A percentile compares a stretch with the other conserved stretches of the same genome.
Evolutionary conservation across 2,888 invertebrate species (phyloP).

Genomic region (Mystacides longicornis): DNA sequence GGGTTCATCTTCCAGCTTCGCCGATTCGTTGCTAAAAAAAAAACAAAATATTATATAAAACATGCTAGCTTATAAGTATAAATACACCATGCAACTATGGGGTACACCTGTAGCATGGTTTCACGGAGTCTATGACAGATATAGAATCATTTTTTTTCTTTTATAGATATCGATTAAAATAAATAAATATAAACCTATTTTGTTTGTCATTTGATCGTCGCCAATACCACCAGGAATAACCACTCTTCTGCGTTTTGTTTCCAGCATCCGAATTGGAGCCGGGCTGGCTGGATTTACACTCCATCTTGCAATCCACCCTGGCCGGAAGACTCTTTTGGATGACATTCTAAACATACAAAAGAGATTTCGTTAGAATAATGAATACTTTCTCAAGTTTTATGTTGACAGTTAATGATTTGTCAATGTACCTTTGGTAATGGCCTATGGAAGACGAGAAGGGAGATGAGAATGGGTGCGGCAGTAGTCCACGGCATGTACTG

Average conservation of each 20-base stretch:
- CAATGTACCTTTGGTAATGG: constrained; percentile 76
- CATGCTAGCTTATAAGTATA: no score
- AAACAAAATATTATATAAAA: no score
- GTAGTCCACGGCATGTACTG: constrained; percentile 88
- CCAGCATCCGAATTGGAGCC: constrained; percentile 15
- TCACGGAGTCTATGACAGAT: no score
- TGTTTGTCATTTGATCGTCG: constrained; percentile 41
- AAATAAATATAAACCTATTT: neutral
- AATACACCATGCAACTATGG: no score
- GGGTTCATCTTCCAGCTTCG: no score
- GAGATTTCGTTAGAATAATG: neutral
- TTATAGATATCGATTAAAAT: neutral
- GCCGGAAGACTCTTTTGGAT: constrained; percentile 18
- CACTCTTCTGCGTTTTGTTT: constrained; percentile 36
- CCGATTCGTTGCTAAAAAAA: no score
- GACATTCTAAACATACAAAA: neutral
- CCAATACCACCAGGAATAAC: constrained; percentile 63
- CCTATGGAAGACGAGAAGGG: constrained; percentile 78
- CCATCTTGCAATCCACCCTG: constrained; percentile 30
- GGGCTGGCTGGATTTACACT: neutral
- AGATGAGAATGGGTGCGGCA: constrained; percentile 85
- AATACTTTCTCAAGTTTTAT: neutral
- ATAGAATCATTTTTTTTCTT: no score
- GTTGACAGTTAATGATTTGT: constrained; percentile 21
- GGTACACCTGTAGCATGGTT: no score